Conservation (phyloP, 2,888 invertebrate genomes). For the Eupithecia insigniata region DNA sequence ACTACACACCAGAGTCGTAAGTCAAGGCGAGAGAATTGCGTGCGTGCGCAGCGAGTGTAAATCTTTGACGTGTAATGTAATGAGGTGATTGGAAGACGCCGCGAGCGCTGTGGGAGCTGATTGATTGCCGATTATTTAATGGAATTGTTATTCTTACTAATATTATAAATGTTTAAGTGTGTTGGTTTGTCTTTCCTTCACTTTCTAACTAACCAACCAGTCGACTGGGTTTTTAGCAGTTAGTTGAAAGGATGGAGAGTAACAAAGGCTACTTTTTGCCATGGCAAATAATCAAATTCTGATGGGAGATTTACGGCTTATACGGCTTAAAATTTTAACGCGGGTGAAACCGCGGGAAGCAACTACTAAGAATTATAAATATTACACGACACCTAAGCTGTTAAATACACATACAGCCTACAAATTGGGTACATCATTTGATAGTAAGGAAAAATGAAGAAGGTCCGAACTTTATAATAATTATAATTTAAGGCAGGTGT, state of each 20-base stretch:
- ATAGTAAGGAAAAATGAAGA: not conserved
- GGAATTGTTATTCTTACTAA: conserved; percentile 47
- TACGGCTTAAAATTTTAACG: too few species aligned
- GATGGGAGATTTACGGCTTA: too few species aligned
- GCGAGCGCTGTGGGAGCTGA: conserved; percentile 55
- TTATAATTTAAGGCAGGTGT: not conserved
- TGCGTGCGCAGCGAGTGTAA: conserved; percentile 66
- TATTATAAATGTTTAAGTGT: too few species aligned
- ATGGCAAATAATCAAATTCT: too few species aligned
- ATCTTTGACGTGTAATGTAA: conserved; percentile 65
- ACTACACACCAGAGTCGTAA: conserved; percentile 24
- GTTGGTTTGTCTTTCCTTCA: too few species aligned
- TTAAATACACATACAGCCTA: not conserved
- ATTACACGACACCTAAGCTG: not conserved
- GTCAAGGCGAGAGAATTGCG: conserved; percentile 41
- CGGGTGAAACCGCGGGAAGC: too few species aligned
- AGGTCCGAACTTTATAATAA: not conserved
- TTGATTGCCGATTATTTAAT: conserved; percentile 54
- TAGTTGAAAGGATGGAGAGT: too few species aligned
- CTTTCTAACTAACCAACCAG: too few species aligned
- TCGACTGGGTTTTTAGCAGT: too few species aligned
- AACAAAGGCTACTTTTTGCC: too few species aligned
- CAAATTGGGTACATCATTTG: not conserved
- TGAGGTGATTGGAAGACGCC: conserved; percentile 63
- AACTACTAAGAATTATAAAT: conserved; percentile 13